A percentile compares a stretch with the other conserved stretches of the same genome.
Conservation (phyloP, 2,797 vertebrate genomes). For the Spea hammondii region DNA sequence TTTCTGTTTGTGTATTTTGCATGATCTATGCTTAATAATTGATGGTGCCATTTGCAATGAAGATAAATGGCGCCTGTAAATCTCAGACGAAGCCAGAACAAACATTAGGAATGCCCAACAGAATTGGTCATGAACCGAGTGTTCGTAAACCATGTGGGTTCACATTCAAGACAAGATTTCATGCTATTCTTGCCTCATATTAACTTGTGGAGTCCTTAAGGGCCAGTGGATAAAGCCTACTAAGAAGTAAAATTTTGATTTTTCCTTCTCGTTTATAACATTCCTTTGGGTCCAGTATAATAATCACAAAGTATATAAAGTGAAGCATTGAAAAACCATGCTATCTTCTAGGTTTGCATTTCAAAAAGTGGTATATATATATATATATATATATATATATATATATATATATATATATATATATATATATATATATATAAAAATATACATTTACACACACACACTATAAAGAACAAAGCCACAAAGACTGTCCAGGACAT, state of each 20-base stretch:
- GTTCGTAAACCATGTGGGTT: slow-evolving; percentile 45
- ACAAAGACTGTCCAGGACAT: no score
- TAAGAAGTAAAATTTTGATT: not conserved
- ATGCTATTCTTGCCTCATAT: slow-evolving; percentile 17
- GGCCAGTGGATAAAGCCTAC: not conserved
- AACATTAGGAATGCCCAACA: slow-evolving; percentile 43
- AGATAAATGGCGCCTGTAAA: slow-evolving; percentile 58
- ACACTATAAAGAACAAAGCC: no score
- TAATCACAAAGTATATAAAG: no score
- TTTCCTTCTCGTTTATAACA: no score
- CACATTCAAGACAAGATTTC: slow-evolving; percentile 51
- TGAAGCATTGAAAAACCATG: no score
- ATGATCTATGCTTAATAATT: slow-evolving; percentile 59
- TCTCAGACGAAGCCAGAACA: slow-evolving; percentile 46
- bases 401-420: no score
- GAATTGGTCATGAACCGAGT: slow-evolving; percentile 47
- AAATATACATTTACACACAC: no score
- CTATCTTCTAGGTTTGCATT: no score
- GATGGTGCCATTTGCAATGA: slow-evolving; percentile 58
- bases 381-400: no score
- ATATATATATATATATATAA: no score
- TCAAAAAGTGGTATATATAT: no score
- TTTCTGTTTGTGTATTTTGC: slow-evolving; percentile 52
- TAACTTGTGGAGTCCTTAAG: not conserved
- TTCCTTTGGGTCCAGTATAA: no score